Evolutionary conservation across 2,797 vertebrate species (phyloP).

Genomic region (Picus viridis): DNA sequence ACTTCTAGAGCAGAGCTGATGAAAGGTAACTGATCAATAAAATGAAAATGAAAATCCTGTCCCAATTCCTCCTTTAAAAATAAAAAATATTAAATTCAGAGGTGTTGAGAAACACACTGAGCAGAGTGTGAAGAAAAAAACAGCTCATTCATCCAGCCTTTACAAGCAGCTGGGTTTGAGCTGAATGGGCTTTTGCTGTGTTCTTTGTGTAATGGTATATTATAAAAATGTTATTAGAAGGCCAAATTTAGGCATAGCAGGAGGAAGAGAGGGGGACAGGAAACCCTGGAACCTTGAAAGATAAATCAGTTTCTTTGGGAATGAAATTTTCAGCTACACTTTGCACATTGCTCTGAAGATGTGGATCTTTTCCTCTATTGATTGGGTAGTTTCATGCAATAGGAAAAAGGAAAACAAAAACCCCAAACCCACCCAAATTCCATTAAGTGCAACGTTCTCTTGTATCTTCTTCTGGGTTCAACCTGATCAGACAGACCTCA

Average conservation of each 20-base stretch:
- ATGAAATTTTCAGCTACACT: slow-evolving; percentile 15
- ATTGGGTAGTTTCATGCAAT: slow-evolving; percentile 1
- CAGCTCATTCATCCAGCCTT: slow-evolving; percentile 70
- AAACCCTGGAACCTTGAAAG: slow-evolving; percentile 42
- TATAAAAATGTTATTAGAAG: slow-evolving; percentile 75
- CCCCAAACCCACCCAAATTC: not conserved
- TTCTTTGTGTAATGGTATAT: slow-evolving; percentile 67
- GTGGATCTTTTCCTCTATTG: slow-evolving; percentile 8
- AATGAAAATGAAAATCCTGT: slow-evolving; percentile 47
- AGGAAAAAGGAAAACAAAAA: not conserved
- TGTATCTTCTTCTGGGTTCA: slow-evolving; percentile 25
- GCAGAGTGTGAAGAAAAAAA: slow-evolving; percentile 43
- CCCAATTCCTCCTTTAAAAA: slow-evolving; percentile 41
- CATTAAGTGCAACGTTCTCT: slow-evolving; percentile 19
- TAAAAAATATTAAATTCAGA: slow-evolving; percentile 37
- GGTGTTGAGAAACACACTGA: slow-evolving; percentile 71
- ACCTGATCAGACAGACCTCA: not conserved
- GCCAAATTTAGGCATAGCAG: slow-evolving; percentile 71
- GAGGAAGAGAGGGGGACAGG: slow-evolving; percentile 19
- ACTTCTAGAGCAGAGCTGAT: not conserved
- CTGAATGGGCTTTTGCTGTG: slow-evolving; percentile 60
- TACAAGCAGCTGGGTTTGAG: slow-evolving; percentile 70
- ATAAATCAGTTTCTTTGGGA: slow-evolving; percentile 65
- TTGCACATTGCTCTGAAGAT: slow-evolving; percentile 37
- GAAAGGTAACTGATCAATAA: slow-evolving; percentile 49